Evolutionary conservation across 2,797 vertebrate species (phyloP).

Genomic region (Hyperoplus lanceolatus): DNA sequence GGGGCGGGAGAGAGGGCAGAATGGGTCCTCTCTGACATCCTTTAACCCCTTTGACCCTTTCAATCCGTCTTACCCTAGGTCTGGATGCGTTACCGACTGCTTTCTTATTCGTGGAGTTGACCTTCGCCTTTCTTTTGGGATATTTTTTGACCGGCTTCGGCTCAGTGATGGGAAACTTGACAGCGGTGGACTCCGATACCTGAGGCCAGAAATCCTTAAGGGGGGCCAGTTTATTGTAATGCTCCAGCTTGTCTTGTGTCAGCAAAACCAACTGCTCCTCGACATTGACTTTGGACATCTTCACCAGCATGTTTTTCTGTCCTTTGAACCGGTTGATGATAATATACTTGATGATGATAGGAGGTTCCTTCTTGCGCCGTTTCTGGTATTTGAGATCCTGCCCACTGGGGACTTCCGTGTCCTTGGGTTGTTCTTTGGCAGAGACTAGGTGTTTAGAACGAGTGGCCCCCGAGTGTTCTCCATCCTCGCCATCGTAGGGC

Average conservation of each 20-base stretch:
- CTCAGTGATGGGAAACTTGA: constrained; percentile 91
- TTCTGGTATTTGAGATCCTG: constrained; percentile 89
- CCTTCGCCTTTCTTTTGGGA: constrained; percentile 91
- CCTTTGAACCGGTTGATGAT: constrained; percentile 99
- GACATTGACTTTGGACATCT: constrained; percentile 93
- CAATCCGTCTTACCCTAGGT: constrained; percentile 77
- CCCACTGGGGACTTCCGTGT: constrained; percentile 42
- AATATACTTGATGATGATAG: constrained; percentile 99
- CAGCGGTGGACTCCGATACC: constrained; percentile 93
- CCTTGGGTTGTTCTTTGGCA: constrained; percentile 75
- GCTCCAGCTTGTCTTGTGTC: constrained; percentile 91
- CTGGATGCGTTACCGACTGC: constrained; percentile 84
- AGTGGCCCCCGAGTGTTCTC: constrained; percentile 85
- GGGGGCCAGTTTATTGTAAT: constrained; percentile 93
- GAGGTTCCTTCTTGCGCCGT: constrained; percentile 94
- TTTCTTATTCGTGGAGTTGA: constrained; percentile 89
- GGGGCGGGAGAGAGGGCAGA: constrained; percentile 87
- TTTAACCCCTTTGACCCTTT: constrained; percentile 80
- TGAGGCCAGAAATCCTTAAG: constrained; percentile 98
- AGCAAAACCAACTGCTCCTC: constrained; percentile 90
- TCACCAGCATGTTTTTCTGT: constrained; percentile 98
- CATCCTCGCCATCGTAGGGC: constrained; percentile 90
- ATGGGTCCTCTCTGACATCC: constrained; percentile 61
- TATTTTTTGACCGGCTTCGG: constrained; percentile 91
- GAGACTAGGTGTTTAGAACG: constrained; percentile 87